These are phyloP conservation scores for Yponomeuta cagnagella DNA, from an alignment of 2,888 invertebrate species.

Conservation along the genomic window DNA sequence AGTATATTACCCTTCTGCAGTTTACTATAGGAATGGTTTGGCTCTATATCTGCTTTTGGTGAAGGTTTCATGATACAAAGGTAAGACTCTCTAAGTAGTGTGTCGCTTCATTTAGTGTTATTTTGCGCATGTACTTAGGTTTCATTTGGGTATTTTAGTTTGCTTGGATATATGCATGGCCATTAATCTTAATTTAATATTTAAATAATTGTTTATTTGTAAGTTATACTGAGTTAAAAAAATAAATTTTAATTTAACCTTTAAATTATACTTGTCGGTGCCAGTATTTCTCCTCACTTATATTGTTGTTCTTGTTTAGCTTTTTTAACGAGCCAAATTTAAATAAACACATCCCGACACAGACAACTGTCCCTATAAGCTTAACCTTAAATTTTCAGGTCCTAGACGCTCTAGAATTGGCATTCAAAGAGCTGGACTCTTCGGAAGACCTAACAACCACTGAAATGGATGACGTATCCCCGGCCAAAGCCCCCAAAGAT, in stretches of 20 bases:
- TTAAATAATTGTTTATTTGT: neutral
- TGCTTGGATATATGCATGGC: neutral
- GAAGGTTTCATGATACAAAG: constrained; percentile 52
- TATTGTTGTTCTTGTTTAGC: neutral
- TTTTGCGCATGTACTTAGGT: constrained; percentile 35
- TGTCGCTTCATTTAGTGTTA: constrained; percentile 44
- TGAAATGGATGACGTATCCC: constrained; percentile 24
- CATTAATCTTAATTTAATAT: neutral
- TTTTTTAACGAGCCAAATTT: neutral
- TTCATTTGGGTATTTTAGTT: constrained; percentile 14
- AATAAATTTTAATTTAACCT: neutral
- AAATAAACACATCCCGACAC: neutral
- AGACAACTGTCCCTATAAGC: neutral
- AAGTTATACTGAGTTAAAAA: neutral
- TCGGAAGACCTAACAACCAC: constrained; percentile 23
- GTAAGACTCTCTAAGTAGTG: constrained; percentile 48
- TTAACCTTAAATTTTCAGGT: constrained; percentile 55
- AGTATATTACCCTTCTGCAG: constrained; percentile 28
- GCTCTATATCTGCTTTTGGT: constrained; percentile 48
- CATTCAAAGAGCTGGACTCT: constrained; percentile 78
- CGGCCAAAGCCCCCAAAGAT: constrained; percentile 32
- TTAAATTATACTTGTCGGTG: neutral
- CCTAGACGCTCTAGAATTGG: constrained; percentile 78
- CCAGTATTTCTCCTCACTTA: neutral
- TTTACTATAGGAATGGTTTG: constrained; percentile 33